Evolutionary conservation across 1,140 invertebrate species (phyloP), one percentile per base, ranked within the genome.

Genomic region (Musca domestica): DNA sequence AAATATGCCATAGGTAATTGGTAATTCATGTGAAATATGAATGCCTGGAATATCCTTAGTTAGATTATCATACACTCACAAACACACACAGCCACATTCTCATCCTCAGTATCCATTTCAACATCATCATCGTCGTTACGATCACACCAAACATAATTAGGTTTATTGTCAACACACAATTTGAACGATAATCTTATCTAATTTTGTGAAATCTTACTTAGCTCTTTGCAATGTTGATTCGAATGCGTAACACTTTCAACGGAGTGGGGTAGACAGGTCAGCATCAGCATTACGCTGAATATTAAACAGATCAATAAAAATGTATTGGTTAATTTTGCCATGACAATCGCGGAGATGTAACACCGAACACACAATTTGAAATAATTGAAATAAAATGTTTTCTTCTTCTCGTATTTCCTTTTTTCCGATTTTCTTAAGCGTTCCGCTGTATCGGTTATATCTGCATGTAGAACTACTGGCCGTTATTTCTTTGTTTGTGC

Each of bases 181-280:
- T 41, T 41, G 12, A 41, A 41, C 2, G 34, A 41, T 41, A 41
- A 41, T 41, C 34, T 41, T 41, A 41, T 41, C 34, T 41, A 41
- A 41, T 41, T 41, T 41, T 41, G 4, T 5, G 5, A 58, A 15
- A 25, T 48, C 64, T 65, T 65, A 69, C 67, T 69, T 49, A 69
- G 25, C 64, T 69, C 67, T 64, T 69, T 69, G 48, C 67, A 69
- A 51, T 34, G 27, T 17, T 14, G 54, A 58, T 14, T 15, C 2
- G 15, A 19, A 48, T 48, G 47, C 12, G 17, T 19, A 9, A 22
- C 17, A 51, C 48, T 51, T 51, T 17, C 27, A 61, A 61, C 56
- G 14, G 17, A 10, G 2, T 6, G 41, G 9, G 56, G 27, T 12
- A 20, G 56, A 19, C 56, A 61, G 15, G 7, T 12, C 7, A 61